Evolutionary conservation across 2,797 vertebrate genomes (phyloP), one percentile per base, ranked within the genome.

Genomic region (Pipistrellus pygmaeus): DNA sequence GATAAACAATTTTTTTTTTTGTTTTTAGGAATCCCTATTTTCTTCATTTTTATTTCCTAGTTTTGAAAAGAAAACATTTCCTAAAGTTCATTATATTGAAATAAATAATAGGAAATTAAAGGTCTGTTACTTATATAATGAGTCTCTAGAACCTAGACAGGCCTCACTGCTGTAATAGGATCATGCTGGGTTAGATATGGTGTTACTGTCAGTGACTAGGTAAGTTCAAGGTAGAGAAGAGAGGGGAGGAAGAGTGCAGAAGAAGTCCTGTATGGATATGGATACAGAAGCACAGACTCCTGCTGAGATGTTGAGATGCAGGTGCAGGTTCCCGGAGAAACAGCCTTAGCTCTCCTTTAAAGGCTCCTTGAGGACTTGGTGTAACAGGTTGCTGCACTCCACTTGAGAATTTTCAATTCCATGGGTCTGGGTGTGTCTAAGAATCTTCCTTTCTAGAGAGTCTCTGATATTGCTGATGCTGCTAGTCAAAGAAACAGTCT

Each of bases 71-170:
- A n/a, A 76, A 72, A 41, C 6, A 2, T 86, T 85, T 81, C 23
- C 46, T 12, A 32, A 78, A 32, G 21, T 85, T 18, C 71, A 72
- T 32, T 84, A 53, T 32, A 80, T 15, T 81, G 12, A 27, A 84
- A 94, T 3, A 48, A 92, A 68, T 60, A 35, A 84, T 53, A 55
- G 32, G 38, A 91, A 88, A 80, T 20, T 21, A 91, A 38, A 12
- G 4, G 8, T 25, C 8, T 46, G 13, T 66, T 75, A 38, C 6
- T 91, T 66, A 81, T 90, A 71, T 44, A 60, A 51, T 5, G 18
- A 91, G 3, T 0, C 77, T 55, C 80, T 84, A 76, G 32, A 83
- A 55, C 12, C 8, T 25, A 75, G 53, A 23, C 6, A 18, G 27
- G 18, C 1, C 48, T 51, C 3, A 3, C 23, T 76, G 8, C 4